Evolutionary conservation across 2,888 invertebrate genomes (phyloP), one percentile per base, ranked within the genome.

Genomic region (Periphyllus acericola): DNA sequence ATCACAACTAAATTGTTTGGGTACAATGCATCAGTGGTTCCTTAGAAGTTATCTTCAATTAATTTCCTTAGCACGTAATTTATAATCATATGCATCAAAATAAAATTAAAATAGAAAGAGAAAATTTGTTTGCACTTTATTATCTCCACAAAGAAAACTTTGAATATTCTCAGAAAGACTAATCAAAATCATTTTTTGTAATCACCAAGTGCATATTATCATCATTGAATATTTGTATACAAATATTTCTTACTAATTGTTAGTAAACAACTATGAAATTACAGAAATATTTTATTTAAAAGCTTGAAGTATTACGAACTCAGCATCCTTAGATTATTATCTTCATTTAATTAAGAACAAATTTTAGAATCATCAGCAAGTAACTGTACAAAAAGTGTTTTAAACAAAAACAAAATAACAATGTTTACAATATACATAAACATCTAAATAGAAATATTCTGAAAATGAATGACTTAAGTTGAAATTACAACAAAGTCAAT

Each of bases 311-410:
- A 4, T 55, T 21, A 60, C 34, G 32, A 74, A 40, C 21, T 36
- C 11, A 46, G 52, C 84, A 78, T 79, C 84, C 76, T 84, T 78
- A 84, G 68, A 76, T 84, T 75, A 11, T 11, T 52, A 78, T 84
- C 46, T 76, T 78, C 76, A 78, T 1, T 32, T 29, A 21, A 29
- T 21, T 60, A 21, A 40, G 29, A 36, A 21, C 17, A 34, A 29
- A n/a, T 40, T 40, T 36, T 74, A 36, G 34, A 83, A 74, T 83
- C 83, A 83, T 83, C 21, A 72, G 55, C 72, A 46, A 66, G 52
- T 52, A 4, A n/a, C n/a, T n/a, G n/a, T n/a, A n/a, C n/a, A n/a
- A n/a, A n/a, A n/a, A n/a, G n/a, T n/a, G n/a, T n/a, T n/a, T n/a
- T n/a, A n/a, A n/a, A n/a, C n/a, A 21, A 25, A 60, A 21, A 60